Evolutionary conservation across 1,140 invertebrate species (phyloP).

Genomic region (Procambarus clarkii): DNA sequence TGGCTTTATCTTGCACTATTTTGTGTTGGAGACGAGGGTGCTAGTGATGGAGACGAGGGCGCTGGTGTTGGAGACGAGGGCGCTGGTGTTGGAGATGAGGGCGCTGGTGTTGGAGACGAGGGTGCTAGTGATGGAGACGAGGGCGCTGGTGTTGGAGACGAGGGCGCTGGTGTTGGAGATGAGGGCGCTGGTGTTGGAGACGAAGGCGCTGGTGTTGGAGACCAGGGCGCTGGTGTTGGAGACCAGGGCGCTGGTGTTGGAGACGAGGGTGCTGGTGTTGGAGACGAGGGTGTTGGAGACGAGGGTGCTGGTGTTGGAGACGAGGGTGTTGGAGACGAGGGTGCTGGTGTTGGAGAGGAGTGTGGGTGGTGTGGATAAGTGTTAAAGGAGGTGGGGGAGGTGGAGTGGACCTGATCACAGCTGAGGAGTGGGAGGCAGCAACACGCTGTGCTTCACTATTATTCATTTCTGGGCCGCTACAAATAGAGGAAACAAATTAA

Average conservation of each 20-base stretch:
- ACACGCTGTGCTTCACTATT: background rate
- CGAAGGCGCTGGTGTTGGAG: background rate
- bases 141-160: background rate
- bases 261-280: background rate
- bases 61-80: no score
- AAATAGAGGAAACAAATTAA: background rate
- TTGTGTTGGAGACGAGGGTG: no score
- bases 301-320: background rate
- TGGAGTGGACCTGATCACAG: background rate
- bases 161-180: background rate
- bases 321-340: background rate
- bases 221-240: background rate
- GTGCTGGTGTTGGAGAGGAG: no score
- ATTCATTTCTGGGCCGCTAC: background rate
- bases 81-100: no score
- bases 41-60: no score
- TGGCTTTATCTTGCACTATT: no score
- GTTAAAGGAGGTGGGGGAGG: background rate
- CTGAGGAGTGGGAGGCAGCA: background rate
- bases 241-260: background rate
- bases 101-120: no score
- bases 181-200: no score
- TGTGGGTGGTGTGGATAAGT: background rate
- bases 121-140: no score
- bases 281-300: background rate